Evolutionary conservation across 1,140 invertebrate species (phyloP).

Genomic region (Bacillus rossius): DNA sequence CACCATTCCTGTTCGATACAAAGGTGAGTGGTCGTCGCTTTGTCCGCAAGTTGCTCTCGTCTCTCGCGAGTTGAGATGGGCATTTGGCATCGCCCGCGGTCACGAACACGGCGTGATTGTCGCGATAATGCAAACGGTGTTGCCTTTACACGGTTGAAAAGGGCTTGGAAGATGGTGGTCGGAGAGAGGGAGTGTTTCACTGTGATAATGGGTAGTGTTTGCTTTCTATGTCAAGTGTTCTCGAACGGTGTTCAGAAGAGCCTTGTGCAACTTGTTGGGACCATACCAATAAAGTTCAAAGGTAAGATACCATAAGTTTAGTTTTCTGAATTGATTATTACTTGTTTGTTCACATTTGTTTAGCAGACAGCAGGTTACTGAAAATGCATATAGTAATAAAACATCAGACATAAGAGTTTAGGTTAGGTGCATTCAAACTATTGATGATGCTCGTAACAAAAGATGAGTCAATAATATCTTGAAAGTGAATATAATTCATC

Average conservation of each 20-base stretch:
- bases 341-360: too few relatives aligned
- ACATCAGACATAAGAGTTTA: too few relatives aligned
- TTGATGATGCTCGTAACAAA: too few relatives aligned
- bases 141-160: not conserved
- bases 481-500: too few relatives aligned
- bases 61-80: too few relatives aligned
- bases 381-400: too few relatives aligned
- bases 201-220: not conserved
- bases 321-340: not conserved
- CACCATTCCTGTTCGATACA: slow-evolving; percentile 89
- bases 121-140: not conserved
- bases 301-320: not conserved
- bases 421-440: too few relatives aligned
- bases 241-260: not conserved
- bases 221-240: slow-evolving; percentile 1
- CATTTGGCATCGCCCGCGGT: too few relatives aligned
- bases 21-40: slow-evolving; percentile 52
- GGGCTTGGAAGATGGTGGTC: too few relatives aligned
- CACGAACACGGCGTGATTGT: too few relatives aligned
- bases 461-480: too few relatives aligned
- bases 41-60: not conserved
- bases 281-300: slow-evolving; percentile 3
- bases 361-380: too few relatives aligned
- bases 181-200: not conserved
- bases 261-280: not conserved